A percentile compares a stretch with the other conserved stretches of the same genome.
Evolutionary conservation across 1,140 invertebrate species (phyloP).

Genomic region (Leptinotarsa undecemlineata): DNA sequence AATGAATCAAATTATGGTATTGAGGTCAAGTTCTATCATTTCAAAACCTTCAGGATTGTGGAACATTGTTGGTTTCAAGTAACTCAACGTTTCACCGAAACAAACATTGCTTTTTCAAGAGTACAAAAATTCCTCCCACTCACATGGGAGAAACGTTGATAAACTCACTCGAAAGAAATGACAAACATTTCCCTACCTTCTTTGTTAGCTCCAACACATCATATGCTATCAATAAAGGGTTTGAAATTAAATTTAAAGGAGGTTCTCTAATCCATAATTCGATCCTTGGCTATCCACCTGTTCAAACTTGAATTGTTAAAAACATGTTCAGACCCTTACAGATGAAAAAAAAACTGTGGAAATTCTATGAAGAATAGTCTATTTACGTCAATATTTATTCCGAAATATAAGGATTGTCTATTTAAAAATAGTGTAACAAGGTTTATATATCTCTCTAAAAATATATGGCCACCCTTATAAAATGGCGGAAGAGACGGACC

Average conservation of each 20-base stretch:
- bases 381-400: neutral
- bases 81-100: too few species aligned
- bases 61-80: too few species aligned
- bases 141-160: too few species aligned
- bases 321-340: neutral
- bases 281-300: neutral
- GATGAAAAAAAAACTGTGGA: neutral
- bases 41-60: too few species aligned
- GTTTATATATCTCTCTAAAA: slow-evolving; percentile 23
- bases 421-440: slow-evolving; percentile 13
- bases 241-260: neutral
- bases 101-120: too few species aligned
- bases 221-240: neutral
- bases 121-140: too few species aligned
- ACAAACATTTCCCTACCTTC: neutral
- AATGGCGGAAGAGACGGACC: neutral
- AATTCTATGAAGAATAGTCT: neutral
- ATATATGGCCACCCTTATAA: slow-evolving; percentile 7
- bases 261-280: neutral
- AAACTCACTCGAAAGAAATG: too few species aligned
- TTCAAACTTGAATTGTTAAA: neutral
- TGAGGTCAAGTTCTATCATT: too few species aligned
- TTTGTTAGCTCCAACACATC: neutral
- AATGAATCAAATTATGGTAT: too few species aligned
- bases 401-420: slow-evolving; percentile 16